Conservation (phyloP, 2,113 vertebrate genomes). For the Orientallactaga bullata region DNA sequence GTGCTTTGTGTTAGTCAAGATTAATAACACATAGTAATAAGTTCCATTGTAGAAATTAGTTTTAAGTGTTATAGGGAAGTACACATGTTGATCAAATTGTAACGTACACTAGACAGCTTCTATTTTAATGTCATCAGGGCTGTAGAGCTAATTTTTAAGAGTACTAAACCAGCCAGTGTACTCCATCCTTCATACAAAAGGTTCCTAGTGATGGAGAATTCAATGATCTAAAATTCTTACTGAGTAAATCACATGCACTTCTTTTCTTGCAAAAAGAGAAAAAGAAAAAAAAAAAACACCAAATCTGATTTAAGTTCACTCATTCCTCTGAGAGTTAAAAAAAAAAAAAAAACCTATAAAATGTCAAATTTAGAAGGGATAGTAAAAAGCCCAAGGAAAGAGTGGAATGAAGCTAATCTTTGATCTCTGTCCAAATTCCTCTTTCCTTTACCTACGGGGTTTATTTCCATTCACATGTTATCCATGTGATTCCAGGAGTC, state of each 20-base stretch:
- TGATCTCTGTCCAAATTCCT: conserved; percentile 88
- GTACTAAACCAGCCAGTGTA: conserved; percentile 62
- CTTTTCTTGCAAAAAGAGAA: conserved; percentile 61
- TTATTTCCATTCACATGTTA: conserved; percentile 85
- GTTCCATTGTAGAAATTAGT: background rate
- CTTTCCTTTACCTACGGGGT: conserved; percentile 86
- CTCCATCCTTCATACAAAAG: conserved; percentile 20
- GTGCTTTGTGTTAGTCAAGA: background rate
- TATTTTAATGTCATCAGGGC: conserved; percentile 40
- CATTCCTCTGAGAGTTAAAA: conserved; percentile 72
- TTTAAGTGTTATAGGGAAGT: conserved; percentile 6
- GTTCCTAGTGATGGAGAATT: conserved; percentile 46
- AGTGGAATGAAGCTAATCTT: conserved; percentile 86
- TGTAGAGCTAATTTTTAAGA: conserved; percentile 61
- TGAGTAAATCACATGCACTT: conserved; percentile 68
- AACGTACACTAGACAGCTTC: conserved; percentile 13
- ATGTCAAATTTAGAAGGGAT: conserved; percentile 85
- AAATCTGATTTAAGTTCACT: conserved; percentile 81
- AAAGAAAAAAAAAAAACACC: conserved; percentile 70
- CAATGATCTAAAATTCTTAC: conserved; percentile 66
- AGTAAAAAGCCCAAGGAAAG: conserved; percentile 86
- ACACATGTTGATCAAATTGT: background rate
- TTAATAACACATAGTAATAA: conserved; percentile 11
- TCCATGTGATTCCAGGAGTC: conserved; percentile 77
- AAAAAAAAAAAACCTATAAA: conserved; percentile 75